Evolutionary conservation across 2,888 invertebrate genomes (phyloP).

Genomic region (Scelioninae gen. 1): DNA sequence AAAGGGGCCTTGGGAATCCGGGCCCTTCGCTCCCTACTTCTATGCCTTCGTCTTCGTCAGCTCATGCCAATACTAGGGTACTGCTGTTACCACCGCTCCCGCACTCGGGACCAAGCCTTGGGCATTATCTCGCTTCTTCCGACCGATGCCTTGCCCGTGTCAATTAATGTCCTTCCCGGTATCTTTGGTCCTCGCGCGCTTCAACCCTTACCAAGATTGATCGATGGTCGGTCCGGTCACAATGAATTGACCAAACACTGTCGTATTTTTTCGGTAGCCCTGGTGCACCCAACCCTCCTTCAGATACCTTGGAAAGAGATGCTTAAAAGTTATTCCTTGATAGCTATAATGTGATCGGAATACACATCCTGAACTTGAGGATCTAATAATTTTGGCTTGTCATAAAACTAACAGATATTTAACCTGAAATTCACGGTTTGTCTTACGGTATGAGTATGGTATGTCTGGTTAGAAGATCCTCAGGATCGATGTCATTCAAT

Average conservation of each 20-base stretch:
- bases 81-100: constrained; percentile 41
- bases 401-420: too few relatives aligned
- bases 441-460: too few relatives aligned
- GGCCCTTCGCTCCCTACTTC: constrained; percentile 62
- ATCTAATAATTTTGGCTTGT: too few relatives aligned
- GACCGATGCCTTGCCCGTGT: constrained; percentile 77
- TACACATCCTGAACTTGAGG: too few relatives aligned
- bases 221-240: constrained; percentile 79
- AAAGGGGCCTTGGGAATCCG: constrained; percentile 70
- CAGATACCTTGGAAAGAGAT: too few relatives aligned
- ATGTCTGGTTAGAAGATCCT: too few relatives aligned
- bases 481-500: too few relatives aligned
- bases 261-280: constrained; percentile 77
- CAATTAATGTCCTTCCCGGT: constrained; percentile 83
- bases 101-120: constrained; percentile 46
- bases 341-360: too few relatives aligned
- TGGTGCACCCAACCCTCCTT: too few relatives aligned
- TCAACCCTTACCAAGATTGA: constrained; percentile 78
- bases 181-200: constrained; percentile 63
- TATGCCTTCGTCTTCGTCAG: constrained; percentile 64
- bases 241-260: constrained; percentile 79
- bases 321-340: too few relatives aligned
- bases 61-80: constrained; percentile 58
- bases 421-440: too few relatives aligned
- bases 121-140: constrained; percentile 67